These are phyloP conservation scores for Phylloscopus whistleri DNA, from an alignment of 2,113 vertebrate species.

Conservation along the genomic window DNA sequence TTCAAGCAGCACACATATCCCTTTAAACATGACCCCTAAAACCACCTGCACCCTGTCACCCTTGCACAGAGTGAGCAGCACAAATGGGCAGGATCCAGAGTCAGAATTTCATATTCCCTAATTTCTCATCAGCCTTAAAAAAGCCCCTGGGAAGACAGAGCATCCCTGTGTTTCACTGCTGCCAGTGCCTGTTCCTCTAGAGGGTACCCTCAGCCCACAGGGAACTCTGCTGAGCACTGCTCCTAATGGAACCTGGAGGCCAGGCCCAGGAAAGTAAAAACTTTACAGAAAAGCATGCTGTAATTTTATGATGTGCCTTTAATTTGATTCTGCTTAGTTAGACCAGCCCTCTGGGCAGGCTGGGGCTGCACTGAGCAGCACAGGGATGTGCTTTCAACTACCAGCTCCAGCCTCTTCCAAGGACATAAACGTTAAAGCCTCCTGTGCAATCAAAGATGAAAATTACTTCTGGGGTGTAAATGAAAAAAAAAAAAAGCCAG, in stretches of 20 bases:
- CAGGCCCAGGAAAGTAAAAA: conserved; percentile 42
- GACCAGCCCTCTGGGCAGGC: conserved; percentile 63
- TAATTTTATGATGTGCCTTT: conserved; percentile 73
- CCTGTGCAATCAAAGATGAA: conserved; percentile 52
- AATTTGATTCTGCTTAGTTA: conserved; percentile 70
- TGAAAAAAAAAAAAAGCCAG: not conserved
- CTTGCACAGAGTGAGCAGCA: not conserved
- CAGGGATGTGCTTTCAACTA: conserved; percentile 36
- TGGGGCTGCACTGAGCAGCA: not conserved
- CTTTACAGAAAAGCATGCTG: conserved; percentile 71
- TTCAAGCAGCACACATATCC: not conserved
- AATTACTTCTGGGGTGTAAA: conserved; percentile 1
- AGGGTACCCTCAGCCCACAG: conserved; percentile 45
- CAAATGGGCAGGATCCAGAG: not conserved
- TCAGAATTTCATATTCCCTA: not conserved
- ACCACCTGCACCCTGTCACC: not conserved
- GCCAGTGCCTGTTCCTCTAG: conserved; percentile 45
- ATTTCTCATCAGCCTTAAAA: not conserved
- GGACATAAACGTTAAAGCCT: conserved; percentile 31
- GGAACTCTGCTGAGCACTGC: conserved; percentile 20
- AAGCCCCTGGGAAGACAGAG: not conserved
- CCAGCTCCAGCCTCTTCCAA: not conserved
- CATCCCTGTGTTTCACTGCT: not conserved
- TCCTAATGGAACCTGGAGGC: conserved; percentile 59
- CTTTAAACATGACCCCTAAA: not conserved